phyloP scores from a whole-genome alignment of 2,113 vertebrate species.

The Ageneiosus marmoratus region DNA sequence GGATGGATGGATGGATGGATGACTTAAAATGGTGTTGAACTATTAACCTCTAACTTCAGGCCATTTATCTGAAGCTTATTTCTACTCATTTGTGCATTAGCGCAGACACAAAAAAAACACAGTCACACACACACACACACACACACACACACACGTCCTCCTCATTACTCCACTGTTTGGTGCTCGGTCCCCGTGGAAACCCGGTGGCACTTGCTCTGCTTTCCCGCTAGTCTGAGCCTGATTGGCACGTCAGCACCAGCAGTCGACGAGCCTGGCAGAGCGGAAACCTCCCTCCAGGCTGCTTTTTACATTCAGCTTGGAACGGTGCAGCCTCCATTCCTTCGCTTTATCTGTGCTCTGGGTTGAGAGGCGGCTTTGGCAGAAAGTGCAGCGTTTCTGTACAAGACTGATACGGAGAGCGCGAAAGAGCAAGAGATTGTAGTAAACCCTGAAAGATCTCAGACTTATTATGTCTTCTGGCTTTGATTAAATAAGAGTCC shows the following conservation, averaged over 20 bases:
- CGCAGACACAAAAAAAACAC: slow-evolving; percentile 1
- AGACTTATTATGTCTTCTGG: not conserved
- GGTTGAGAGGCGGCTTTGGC: not conserved
- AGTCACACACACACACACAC: not conserved
- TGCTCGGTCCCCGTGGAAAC: slow-evolving; percentile 10
- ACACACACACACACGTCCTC: not conserved
- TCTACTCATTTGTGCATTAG: not conserved
- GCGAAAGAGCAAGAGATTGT: not conserved
- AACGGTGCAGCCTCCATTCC: not conserved
- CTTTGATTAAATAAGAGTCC: slow-evolving; percentile 3
- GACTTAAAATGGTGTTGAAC: slow-evolving; percentile 19
- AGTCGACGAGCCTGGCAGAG: slow-evolving; percentile 16
- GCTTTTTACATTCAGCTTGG: not conserved
- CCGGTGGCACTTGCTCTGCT: not conserved
- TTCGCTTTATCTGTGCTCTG: not conserved
- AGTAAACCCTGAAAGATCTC: not conserved
- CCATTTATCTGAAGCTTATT: not conserved
- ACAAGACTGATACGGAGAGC: not conserved
- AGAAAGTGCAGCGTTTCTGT: not conserved
- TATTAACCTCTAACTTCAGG: slow-evolving; percentile 21
- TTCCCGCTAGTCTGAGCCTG: not conserved
- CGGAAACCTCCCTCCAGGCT: not conserved
- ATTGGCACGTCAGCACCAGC: not conserved
- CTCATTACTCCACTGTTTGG: slow-evolving; percentile 10
- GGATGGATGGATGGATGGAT: not conserved